Percentiles rank a stretch among this genome's conserved stretches.
phyloP scores from a whole-genome alignment of 1,140 invertebrate genomes.

The Drosophila quadrilineata region DNA sequence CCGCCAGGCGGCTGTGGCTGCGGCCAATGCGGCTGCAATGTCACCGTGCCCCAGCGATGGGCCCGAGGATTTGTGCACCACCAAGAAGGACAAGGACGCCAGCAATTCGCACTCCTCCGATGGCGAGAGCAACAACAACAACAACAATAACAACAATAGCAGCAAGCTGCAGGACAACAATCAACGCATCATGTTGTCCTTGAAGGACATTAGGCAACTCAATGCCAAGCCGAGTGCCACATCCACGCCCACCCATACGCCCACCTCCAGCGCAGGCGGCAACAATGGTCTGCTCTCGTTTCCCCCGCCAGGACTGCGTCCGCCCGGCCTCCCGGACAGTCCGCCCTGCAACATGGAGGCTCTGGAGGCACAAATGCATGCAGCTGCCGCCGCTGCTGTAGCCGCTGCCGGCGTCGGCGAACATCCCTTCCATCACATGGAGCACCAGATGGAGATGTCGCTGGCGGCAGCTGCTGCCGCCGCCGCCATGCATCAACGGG shows the following conservation, averaged over 20 bases:
- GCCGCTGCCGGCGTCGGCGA: slow-evolving; percentile 63
- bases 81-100: slow-evolving; percentile 73
- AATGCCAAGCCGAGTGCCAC: slow-evolving; percentile 66
- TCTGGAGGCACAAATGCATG: slow-evolving; percentile 76
- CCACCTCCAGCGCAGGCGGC: slow-evolving; percentile 39
- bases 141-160: slow-evolving; percentile 72
- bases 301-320: slow-evolving; percentile 56
- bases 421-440: slow-evolving; percentile 79
- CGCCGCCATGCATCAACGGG: slow-evolving; percentile 62
- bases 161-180: slow-evolving; percentile 79
- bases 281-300: slow-evolving; percentile 56
- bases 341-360: slow-evolving; percentile 76
- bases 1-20: slow-evolving; percentile 59
- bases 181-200: slow-evolving; percentile 76
- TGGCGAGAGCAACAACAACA: slow-evolving; percentile 41
- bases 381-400: slow-evolving; percentile 67
- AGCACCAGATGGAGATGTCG: slow-evolving; percentile 80
- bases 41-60: slow-evolving; percentile 65
- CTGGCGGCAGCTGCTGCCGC: slow-evolving; percentile 75
- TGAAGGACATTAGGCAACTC: slow-evolving; percentile 78
- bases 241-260: slow-evolving; percentile 64
- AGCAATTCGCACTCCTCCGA: slow-evolving; percentile 37
- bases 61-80: slow-evolving; percentile 82
- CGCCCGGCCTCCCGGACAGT: slow-evolving; percentile 55
- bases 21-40: slow-evolving; percentile 63